Evolutionary conservation across 2,797 vertebrate genomes (phyloP), one percentile per base, ranked within the genome.

Genomic region (Trichosurus vulpecula): DNA sequence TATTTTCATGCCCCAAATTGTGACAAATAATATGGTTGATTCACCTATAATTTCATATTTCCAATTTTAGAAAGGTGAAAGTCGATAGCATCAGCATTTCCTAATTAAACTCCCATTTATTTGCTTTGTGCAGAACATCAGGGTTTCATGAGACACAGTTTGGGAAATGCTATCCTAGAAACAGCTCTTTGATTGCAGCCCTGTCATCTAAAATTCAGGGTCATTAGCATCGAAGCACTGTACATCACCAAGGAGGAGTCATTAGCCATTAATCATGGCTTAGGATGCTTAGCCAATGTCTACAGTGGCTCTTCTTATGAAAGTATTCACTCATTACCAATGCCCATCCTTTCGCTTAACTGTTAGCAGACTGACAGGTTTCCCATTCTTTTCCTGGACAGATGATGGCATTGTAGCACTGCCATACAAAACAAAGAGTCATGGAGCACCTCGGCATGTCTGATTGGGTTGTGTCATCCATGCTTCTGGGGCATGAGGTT

Each of bases 331-430:
- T 56, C 93, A 57, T 96, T 93, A 93, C 29, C 10, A 3, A 47
- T 0, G 5, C 27, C 89, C 54, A 14, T 25, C 52, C 91, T 94
- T 96, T 55, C 93, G 87, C 94, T 90, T 74, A 47, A 91, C 31
- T 58, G 91, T 55, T 6, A 96, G 51, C 52, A 52, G 31, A 4
- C 9, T n/a, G 92, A 6, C 41, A 61, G 51, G 52, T 47, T n/a
- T 95, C 93, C 91, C 93, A 93, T 98, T 91, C 98, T 0, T 98
- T 95, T 96, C 98, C 96, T 93, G 98, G 97, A 98, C 98, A 98
- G 98, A 98, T 54, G 98, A 98, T 98, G 98, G 98, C 98, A 98
- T 98, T 90, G 52, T 97, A 97, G 97, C 91, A 87, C 98, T 98
- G 96, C 95, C 61, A 54, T 89, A 97, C 92, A 92, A 95, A 87